These are phyloP conservation scores for honey bee (Apis mellifera) DNA, from an alignment of 1,140 invertebrate species.

Conservation along the genomic window DNA sequence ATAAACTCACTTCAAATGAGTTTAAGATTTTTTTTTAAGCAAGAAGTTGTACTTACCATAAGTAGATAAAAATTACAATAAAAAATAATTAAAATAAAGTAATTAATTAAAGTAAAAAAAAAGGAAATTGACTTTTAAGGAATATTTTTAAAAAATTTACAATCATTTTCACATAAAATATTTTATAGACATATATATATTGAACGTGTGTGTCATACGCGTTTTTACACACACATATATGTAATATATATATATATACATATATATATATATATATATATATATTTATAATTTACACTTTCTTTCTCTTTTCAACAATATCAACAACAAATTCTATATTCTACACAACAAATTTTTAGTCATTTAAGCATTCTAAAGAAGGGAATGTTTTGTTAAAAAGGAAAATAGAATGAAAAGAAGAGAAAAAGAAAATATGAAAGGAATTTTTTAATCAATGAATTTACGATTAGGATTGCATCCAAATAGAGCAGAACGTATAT, in stretches of 20 bases:
- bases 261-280: neutral
- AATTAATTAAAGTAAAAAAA: neutral
- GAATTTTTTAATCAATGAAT: conserved; percentile 93
- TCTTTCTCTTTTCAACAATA: conserved; percentile 33
- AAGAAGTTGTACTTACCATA: conserved; percentile 1
- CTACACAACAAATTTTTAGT: conserved; percentile 37
- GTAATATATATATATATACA: neutral
- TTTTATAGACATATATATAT: conserved; percentile 24
- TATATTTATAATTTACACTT: conserved; percentile 44
- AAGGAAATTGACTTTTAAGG: conserved; percentile 21
- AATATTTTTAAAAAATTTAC: conserved; percentile 11
- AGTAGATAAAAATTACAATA: neutral
- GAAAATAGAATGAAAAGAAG: conserved; percentile 34
- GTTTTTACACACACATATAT: neutral
- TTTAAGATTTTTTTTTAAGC: neutral
- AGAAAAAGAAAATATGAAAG: conserved; percentile 32
- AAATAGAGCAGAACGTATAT: conserved; percentile 96
- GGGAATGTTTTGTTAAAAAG: conserved; percentile 40
- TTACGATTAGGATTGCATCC: conserved; percentile 97
- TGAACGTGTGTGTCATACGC: neutral
- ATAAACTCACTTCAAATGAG: neutral
- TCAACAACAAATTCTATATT: conserved; percentile 38
- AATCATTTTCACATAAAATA: conserved; percentile 37
- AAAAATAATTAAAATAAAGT: conserved; percentile 9
- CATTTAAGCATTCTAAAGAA: conserved; percentile 24